Evolutionary conservation across 2,113 vertebrate species (phyloP).

Genomic region (Nannobrachium achirus): DNA sequence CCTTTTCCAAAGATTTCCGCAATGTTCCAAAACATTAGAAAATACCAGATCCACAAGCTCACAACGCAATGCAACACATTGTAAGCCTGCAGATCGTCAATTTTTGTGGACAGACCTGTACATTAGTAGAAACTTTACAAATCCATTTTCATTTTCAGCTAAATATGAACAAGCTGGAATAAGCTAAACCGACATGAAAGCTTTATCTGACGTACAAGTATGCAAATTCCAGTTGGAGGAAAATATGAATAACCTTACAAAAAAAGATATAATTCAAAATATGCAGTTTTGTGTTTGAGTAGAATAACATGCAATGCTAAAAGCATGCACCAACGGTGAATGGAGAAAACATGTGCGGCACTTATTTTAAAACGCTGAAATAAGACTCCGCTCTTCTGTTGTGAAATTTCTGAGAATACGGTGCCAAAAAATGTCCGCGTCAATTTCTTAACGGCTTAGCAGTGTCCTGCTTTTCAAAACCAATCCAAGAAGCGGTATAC

Average conservation of each 20-base stretch:
- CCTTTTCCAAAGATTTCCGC: too few relatives aligned
- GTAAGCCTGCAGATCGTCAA: too few relatives aligned
- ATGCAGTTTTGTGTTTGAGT: conserved; percentile 8
- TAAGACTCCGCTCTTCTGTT: conserved; percentile 29
- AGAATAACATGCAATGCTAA: conserved; percentile 10
- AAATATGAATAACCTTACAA: conserved; percentile 28
- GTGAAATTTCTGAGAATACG: conserved; percentile 1
- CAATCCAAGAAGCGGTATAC: neutral
- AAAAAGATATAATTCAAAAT: conserved; percentile 24
- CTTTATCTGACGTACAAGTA: conserved; percentile 4
- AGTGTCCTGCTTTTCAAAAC: conserved; percentile 8
- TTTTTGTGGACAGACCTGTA: neutral
- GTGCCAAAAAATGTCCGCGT: conserved; percentile 14
- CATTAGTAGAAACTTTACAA: neutral
- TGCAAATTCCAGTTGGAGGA: neutral
- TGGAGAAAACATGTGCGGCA: conserved; percentile 16
- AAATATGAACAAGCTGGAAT: neutral
- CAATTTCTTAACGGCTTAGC: conserved; percentile 17
- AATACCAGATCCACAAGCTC: too few relatives aligned
- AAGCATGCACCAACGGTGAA: conserved; percentile 1
- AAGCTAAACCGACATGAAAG: neutral
- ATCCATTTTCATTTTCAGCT: neutral
- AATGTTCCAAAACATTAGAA: too few relatives aligned
- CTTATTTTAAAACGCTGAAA: conserved; percentile 19
- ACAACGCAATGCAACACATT: too few relatives aligned